Percentiles rank a stretch among this genome's conserved stretches.
Evolutionary conservation across 64 coral and sea anemone species (phyloP).

Genomic region (Pocillopora damicornis): DNA sequence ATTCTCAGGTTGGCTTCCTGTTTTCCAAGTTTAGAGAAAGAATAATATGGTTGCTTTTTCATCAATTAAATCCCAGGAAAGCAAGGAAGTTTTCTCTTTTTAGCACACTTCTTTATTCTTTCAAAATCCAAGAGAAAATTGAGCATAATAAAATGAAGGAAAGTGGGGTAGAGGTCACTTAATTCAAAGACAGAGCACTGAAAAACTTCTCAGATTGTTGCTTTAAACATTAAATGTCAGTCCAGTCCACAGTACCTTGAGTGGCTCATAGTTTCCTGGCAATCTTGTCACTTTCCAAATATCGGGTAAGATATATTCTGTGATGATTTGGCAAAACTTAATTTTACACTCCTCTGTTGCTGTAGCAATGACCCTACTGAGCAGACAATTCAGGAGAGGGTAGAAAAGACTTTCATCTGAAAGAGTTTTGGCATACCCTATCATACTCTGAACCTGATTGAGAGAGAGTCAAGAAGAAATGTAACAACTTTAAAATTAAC

Average conservation of each 20-base stretch:
- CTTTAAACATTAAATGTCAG: neutral
- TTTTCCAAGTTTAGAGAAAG: no score
- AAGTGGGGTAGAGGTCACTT: no score
- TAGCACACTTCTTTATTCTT: no score
- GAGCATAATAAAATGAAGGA: no score
- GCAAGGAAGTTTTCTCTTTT: no score
- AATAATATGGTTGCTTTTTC: no score
- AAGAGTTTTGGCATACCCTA: conserved; percentile 15
- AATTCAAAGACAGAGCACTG: no score
- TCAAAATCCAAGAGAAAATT: no score
- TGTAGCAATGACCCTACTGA: conserved; percentile 42
- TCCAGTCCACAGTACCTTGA: neutral
- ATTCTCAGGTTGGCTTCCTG: no score
- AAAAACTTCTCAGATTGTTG: neutral
- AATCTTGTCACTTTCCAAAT: conserved; percentile 23
- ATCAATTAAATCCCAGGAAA: no score
- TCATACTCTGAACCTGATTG: conserved; percentile 42
- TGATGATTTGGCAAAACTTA: conserved; percentile 16
- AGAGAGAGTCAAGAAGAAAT: neutral
- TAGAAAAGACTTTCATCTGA: conserved; percentile 36
- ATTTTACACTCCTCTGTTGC: conserved; percentile 36
- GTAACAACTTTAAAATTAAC: neutral
- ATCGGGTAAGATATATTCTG: conserved; percentile 3
- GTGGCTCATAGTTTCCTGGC: conserved; percentile 35
- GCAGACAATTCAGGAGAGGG: conserved; percentile 32